A percentile compares a stretch with the other conserved stretches of the same genome.
phyloP scores from a whole-genome alignment of 2,797 vertebrate genomes.

The Chromis chromis region DNA sequence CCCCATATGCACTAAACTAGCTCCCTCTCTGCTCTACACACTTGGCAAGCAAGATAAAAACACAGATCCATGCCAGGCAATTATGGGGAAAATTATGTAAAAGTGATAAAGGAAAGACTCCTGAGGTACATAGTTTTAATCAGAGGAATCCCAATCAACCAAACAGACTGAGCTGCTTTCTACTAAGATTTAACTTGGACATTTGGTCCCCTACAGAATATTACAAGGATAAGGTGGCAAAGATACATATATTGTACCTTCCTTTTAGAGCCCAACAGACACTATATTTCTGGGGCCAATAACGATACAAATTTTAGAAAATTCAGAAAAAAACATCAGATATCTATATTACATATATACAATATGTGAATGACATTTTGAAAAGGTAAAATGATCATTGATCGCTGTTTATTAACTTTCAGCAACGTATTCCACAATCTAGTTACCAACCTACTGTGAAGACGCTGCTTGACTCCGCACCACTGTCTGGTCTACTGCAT shows the following conservation, averaged over 20 bases:
- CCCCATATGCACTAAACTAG: neutral
- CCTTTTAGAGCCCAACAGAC: neutral
- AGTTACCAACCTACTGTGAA: no score
- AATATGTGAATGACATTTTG: no score
- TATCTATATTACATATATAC: no score
- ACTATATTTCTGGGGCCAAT: no score
- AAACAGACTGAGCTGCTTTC: constrained; percentile 29
- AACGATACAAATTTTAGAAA: no score
- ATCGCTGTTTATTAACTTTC: no score
- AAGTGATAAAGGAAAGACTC: neutral
- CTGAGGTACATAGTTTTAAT: neutral
- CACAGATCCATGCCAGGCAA: neutral
- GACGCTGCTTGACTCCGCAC: no score
- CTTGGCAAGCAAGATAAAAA: neutral
- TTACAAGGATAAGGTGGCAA: constrained; percentile 23
- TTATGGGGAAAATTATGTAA: constrained; percentile 2
- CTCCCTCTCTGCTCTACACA: neutral
- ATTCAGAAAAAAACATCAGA: no score
- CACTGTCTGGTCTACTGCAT: no score
- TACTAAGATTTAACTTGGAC: constrained; percentile 12
- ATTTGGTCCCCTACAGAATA: neutral
- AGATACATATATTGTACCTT: neutral
- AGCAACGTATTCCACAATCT: no score
- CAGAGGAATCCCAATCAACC: constrained; percentile 1
- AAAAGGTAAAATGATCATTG: no score